Percentiles rank a stretch among this genome's conserved stretches.
Evolutionary conservation across 1,140 invertebrate genomes (phyloP).

Genomic region (Tetragnatha versicolor): DNA sequence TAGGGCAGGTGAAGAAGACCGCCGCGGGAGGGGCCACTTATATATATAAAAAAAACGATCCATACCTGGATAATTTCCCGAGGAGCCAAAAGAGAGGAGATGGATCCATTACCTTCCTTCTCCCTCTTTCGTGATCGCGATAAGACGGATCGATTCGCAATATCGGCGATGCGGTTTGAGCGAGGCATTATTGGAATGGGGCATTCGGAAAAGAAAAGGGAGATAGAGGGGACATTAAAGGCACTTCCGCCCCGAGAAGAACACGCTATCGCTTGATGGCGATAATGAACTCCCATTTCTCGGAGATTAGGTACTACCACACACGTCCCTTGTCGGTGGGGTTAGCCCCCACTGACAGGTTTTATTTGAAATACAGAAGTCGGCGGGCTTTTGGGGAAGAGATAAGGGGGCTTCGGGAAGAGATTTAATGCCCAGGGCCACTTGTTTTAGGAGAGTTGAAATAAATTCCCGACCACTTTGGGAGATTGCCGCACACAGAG

Average conservation of each 20-base stretch:
- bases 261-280: constrained; percentile 32
- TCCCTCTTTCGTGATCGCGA: constrained; percentile 6
- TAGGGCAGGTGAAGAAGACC: neutral
- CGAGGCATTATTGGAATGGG: constrained; percentile 32
- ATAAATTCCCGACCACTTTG: no score
- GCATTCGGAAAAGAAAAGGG: constrained; percentile 10
- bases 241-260: constrained; percentile 21
- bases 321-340: constrained; percentile 13
- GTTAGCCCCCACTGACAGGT: neutral
- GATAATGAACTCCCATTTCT: constrained; percentile 46
- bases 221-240: constrained; percentile 19
- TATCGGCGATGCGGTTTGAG: constrained; percentile 34
- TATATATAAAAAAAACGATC: neutral
- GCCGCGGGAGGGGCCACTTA: neutral
- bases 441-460: no score
- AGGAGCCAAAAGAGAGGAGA: no score
- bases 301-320: constrained; percentile 25
- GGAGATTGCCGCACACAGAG: no score
- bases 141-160: constrained; percentile 35
- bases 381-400: neutral
- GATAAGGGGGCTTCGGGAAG: no score
- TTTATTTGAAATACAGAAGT: constrained; percentile 19
- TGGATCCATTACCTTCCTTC: constrained; percentile 24
- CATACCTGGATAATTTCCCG: no score
- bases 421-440: no score